phyloP scores from a whole-genome alignment of 2,797 vertebrate genomes.

The Eulemur mongoz region DNA sequence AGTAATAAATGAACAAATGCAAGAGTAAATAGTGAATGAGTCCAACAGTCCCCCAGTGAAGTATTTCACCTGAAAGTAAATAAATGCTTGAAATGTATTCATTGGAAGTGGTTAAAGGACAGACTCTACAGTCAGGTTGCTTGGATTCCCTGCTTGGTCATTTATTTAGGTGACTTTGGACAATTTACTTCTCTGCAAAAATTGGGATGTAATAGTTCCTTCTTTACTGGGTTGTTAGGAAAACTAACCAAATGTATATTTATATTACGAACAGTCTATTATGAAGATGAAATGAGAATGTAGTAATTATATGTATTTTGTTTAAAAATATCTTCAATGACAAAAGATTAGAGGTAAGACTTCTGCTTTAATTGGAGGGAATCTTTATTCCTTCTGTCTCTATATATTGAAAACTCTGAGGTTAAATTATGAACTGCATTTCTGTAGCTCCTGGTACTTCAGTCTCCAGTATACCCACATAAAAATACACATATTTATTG shows the following conservation, averaged over 20 bases:
- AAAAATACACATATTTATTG: background rate
- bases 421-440: background rate
- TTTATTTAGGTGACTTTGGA: background rate
- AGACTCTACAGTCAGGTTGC: background rate
- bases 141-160: background rate
- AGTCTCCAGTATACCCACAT: background rate
- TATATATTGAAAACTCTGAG: constrained; percentile 3
- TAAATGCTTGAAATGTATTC: background rate
- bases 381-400: constrained; percentile 3
- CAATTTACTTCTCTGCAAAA: background rate
- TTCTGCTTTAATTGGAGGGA: background rate
- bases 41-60: background rate
- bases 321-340: constrained; percentile 10
- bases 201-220: background rate
- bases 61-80: background rate
- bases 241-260: background rate
- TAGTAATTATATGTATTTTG: background rate
- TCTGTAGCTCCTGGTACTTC: background rate
- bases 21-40: background rate
- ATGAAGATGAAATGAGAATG: constrained; percentile 1
- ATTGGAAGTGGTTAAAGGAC: background rate
- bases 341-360: background rate
- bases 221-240: background rate
- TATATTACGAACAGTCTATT: background rate
- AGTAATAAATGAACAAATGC: background rate